A percentile compares a stretch with the other conserved stretches of the same genome.
phyloP scores from a whole-genome alignment of 2,888 invertebrate genomes.

The Pseudococcus longispinus region DNA sequence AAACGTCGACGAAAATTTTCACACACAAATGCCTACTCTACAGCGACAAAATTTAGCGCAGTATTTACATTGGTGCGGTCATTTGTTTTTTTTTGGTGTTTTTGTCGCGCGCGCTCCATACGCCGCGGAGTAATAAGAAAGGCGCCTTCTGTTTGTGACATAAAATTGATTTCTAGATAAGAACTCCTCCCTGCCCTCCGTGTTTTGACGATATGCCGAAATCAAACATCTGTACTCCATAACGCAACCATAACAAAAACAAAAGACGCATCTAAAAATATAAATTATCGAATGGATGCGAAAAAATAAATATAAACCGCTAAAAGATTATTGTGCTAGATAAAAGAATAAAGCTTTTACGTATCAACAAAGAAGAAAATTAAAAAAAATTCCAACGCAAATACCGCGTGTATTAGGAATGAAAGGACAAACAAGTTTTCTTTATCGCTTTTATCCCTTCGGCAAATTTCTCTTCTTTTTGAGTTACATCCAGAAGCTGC shows the following conservation, averaged over 20 bases:
- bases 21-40: not conserved
- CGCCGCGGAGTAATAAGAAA: constrained; percentile 30
- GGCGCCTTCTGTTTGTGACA: constrained; percentile 49
- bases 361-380: constrained; percentile 46
- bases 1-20: not conserved
- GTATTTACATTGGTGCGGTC: constrained; percentile 1
- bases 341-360: constrained; percentile 47
- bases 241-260: not conserved
- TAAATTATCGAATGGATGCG: constrained; percentile 38
- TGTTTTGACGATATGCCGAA: not conserved
- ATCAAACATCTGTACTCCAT: not conserved
- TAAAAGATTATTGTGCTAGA: constrained; percentile 38
- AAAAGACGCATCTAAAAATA: constrained; percentile 7
- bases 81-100: not conserved
- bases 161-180: constrained; percentile 42
- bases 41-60: not conserved
- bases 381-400: constrained; percentile 47
- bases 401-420: constrained; percentile 14
- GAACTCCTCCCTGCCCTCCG: not conserved
- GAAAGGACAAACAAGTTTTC: constrained; percentile 40
- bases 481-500: constrained; percentile 25
- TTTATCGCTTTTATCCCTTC: constrained; percentile 24
- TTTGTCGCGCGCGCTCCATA: constrained; percentile 7
- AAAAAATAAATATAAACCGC: constrained; percentile 41
- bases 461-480: constrained; percentile 12